A percentile compares a stretch with the other conserved stretches of the same genome.
Conservation (phyloP, 2,797 vertebrate species). For the Crotalus adamanteus region DNA sequence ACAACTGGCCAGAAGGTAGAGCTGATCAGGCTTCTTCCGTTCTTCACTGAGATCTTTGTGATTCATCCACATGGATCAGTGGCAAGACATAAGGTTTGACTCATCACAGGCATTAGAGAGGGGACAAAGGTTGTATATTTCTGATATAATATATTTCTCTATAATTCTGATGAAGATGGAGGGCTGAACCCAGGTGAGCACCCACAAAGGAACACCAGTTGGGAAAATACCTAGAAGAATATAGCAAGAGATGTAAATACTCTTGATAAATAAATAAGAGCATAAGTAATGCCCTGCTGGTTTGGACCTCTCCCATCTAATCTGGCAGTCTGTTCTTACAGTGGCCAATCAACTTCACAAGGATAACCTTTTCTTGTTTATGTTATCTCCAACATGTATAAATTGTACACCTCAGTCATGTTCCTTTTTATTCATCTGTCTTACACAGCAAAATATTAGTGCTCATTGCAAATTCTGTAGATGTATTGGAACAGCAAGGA, state of each 20-base stretch:
- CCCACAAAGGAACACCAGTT: not conserved
- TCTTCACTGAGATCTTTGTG: not conserved
- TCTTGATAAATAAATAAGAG: not conserved
- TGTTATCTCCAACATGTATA: not conserved
- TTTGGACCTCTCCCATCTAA: not conserved
- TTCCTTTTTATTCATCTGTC: not conserved
- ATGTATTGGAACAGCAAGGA: not conserved
- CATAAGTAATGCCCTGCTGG: not conserved
- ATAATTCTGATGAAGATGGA: not conserved
- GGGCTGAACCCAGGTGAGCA: not conserved
- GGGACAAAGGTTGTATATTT: not conserved
- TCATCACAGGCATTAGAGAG: not conserved
- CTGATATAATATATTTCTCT: not conserved
- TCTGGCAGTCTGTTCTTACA: not conserved
- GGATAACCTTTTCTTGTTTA: not conserved
- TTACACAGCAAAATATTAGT: not conserved
- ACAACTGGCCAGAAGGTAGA: not conserved
- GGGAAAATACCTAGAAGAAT: not conserved
- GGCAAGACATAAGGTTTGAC: not conserved
- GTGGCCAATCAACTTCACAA: not conserved
- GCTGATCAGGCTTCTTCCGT: not conserved
- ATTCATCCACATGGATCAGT: not conserved
- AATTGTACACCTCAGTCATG: not conserved
- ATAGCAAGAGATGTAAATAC: not conserved
- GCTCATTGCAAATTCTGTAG: not conserved